Percentiles rank a stretch among this genome's conserved stretches.
Conservation (phyloP, 2,113 vertebrate species). For the Hyperoodon ampullatus region DNA sequence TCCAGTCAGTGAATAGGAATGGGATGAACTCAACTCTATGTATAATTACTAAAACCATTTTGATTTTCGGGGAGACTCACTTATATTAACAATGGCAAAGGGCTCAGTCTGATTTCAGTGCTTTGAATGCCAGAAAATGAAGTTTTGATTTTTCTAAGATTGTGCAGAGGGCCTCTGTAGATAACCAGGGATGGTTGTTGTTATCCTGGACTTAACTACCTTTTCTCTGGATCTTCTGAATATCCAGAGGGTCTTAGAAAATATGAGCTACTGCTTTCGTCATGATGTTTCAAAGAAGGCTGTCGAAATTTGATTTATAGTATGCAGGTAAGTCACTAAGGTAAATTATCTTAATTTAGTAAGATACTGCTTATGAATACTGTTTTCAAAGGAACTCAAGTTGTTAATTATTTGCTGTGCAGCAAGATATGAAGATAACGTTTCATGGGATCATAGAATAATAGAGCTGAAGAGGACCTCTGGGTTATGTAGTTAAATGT, state of each 20-base stretch:
- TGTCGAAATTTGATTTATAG: slow-evolving; percentile 37
- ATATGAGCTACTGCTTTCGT: slow-evolving; percentile 4
- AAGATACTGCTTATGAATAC: slow-evolving; percentile 3
- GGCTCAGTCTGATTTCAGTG: neutral
- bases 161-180: neutral
- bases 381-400: slow-evolving; percentile 28
- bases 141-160: slow-evolving; percentile 21
- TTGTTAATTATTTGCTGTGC: slow-evolving; percentile 10
- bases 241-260: neutral
- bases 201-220: neutral
- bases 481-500: neutral
- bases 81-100: neutral
- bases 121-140: slow-evolving; percentile 35
- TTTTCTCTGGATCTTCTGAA: slow-evolving; percentile 22
- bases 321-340: neutral
- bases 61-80: neutral
- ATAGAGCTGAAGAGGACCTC: neutral
- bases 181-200: neutral
- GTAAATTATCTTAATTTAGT: slow-evolving; percentile 38
- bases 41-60: slow-evolving; percentile 4
- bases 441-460: neutral
- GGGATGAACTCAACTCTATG: neutral
- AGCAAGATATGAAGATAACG: neutral
- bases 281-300: neutral
- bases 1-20: neutral